phyloP scores from a whole-genome alignment of 2,888 invertebrate genomes.

The Drosophila setosimentum region DNA sequence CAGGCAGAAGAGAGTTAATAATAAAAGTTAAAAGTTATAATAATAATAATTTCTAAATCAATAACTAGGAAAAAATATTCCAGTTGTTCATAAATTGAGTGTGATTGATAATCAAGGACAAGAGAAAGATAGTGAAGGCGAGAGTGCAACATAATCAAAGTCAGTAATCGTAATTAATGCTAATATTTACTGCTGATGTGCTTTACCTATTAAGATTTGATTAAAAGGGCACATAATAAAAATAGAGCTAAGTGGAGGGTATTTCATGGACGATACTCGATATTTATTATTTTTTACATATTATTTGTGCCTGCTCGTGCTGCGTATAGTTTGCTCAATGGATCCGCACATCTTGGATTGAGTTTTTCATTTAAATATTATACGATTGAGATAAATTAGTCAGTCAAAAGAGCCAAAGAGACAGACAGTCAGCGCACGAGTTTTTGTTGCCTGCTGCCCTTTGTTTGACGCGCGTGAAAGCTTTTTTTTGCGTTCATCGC shows the following conservation, averaged over 20 bases:
- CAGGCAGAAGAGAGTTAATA: background rate
- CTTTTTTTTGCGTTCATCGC: constrained; percentile 45
- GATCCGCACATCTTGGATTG: constrained; percentile 40
- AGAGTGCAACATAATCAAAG: background rate
- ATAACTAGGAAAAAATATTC: background rate
- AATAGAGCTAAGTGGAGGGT: background rate
- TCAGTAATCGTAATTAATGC: background rate
- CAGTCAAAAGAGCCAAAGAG: constrained; percentile 18
- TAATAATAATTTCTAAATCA: background rate
- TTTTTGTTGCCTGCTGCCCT: constrained; percentile 20
- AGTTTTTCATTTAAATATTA: constrained; percentile 73
- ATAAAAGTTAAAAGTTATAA: too few species aligned
- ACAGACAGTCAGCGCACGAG: constrained; percentile 9
- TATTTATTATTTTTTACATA: background rate
- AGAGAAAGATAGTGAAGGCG: rapidly evolving
- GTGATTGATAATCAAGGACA: background rate
- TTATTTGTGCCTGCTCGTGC: constrained; percentile 38
- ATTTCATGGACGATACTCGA: background rate
- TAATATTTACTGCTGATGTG: too few species aligned
- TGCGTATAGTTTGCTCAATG: constrained; percentile 44
- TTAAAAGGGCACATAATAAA: background rate
- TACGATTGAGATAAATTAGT: constrained; percentile 75
- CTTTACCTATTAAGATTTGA: too few species aligned
- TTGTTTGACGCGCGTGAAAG: constrained; percentile 66
- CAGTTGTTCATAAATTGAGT: background rate